phyloP scores from a whole-genome alignment of 2,113 vertebrate species.

The Phrynocephalus versicolor region DNA sequence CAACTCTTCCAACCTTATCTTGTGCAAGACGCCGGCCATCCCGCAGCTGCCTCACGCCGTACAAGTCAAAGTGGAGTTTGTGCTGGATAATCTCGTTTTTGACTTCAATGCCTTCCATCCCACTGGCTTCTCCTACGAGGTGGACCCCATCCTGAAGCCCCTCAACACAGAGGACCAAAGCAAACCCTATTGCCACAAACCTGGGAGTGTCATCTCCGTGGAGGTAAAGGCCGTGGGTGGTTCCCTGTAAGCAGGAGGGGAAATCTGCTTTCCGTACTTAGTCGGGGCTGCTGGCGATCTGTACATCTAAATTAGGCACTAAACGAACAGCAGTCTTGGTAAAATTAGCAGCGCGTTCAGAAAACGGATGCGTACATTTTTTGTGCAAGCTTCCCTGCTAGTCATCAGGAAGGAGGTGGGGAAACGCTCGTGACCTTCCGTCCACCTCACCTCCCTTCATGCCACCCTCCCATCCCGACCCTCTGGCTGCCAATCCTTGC shows the following conservation, averaged over 20 bases:
- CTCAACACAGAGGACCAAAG: conserved; percentile 85
- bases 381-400: no score
- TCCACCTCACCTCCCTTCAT: no score
- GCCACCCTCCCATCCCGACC: no score
- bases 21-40: conserved; percentile 88
- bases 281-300: not conserved
- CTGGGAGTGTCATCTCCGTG: conserved; percentile 94
- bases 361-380: no score
- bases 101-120: conserved; percentile 83
- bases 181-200: conserved; percentile 91
- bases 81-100: conserved; percentile 91
- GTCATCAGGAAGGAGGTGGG: no score
- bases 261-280: not conserved
- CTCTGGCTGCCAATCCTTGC: no score
- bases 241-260: fast-evolving
- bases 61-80: conserved; percentile 84
- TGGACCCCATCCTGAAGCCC: conserved; percentile 82
- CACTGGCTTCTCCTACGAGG: conserved; percentile 86
- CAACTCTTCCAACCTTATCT: conserved; percentile 87
- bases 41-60: conserved; percentile 69
- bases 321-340: no score
- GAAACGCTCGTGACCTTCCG: no score
- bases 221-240: conserved; percentile 78
- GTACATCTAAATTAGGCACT: no score
- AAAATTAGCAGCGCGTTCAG: no score